Percentiles rank a stretch among this genome's conserved stretches.
Conservation (phyloP, 2,113 vertebrate genomes). For the Redunca redunca region DNA sequence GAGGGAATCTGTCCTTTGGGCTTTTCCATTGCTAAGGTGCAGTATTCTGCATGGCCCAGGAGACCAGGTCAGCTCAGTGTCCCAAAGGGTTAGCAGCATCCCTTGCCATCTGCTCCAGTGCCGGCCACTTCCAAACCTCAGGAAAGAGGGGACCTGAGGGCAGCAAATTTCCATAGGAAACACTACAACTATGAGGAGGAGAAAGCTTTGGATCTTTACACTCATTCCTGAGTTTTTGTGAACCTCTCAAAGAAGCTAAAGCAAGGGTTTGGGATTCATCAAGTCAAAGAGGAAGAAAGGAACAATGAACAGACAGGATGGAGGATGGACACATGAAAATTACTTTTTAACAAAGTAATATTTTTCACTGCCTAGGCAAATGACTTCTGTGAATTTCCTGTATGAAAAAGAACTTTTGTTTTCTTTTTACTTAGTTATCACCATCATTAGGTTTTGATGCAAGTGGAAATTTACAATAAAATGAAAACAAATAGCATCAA, state of each 20-base stretch:
- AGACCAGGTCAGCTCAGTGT: neutral
- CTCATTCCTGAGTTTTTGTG: neutral
- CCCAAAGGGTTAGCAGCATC: neutral
- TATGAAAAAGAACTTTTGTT: constrained; percentile 33
- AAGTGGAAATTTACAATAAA: constrained; percentile 44
- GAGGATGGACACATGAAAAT: neutral
- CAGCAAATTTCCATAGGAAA: neutral
- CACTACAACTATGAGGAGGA: neutral
- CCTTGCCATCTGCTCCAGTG: neutral
- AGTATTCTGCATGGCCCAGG: neutral
- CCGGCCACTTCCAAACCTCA: neutral
- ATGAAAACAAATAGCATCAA: neutral
- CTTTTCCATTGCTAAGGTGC: neutral
- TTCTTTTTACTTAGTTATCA: constrained; percentile 36
- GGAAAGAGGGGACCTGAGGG: neutral
- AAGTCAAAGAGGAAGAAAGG: neutral
- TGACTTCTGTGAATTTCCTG: constrained; percentile 42
- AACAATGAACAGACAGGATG: neutral
- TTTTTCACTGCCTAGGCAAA: constrained; percentile 43
- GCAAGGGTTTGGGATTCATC: neutral
- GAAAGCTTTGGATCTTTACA: neutral
- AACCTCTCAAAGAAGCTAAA: neutral
- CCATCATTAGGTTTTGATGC: neutral
- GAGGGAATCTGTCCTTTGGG: neutral
- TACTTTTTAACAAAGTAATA: constrained; percentile 35